phyloP scores from a whole-genome alignment of 2,888 invertebrate genomes.

The Drosophila merina region DNA sequence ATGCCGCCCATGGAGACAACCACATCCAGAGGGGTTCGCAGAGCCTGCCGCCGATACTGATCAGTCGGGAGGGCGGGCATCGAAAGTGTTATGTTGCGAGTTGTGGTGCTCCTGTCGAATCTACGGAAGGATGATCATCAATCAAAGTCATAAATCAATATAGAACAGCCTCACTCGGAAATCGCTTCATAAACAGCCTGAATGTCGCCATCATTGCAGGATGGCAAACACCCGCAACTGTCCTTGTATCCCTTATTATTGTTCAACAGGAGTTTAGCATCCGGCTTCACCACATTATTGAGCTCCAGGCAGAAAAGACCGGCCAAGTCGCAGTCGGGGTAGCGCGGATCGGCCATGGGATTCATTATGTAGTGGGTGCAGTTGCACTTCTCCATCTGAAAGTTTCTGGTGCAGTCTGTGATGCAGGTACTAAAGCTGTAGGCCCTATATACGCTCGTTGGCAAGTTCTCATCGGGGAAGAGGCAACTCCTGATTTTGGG shows the following conservation, averaged over 20 bases:
- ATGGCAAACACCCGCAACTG: constrained; percentile 87
- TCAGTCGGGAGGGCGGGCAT: constrained; percentile 82
- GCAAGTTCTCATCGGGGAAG: constrained; percentile 87
- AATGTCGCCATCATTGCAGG: constrained; percentile 89
- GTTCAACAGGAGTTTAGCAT: constrained; percentile 84
- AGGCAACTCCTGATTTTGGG: constrained; percentile 88
- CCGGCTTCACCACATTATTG: constrained; percentile 58
- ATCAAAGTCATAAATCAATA: too few species aligned
- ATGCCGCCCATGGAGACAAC: constrained; percentile 86
- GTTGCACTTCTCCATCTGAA: constrained; percentile 86
- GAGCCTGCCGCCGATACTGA: constrained; percentile 84
- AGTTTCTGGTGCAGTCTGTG: constrained; percentile 87
- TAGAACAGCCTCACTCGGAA: constrained; percentile 35
- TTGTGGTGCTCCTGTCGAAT: constrained; percentile 48
- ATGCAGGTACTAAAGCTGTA: constrained; percentile 91
- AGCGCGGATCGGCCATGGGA: constrained; percentile 80
- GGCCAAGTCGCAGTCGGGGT: constrained; percentile 85
- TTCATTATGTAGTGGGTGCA: constrained; percentile 89
- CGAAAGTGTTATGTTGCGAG: constrained; percentile 57
- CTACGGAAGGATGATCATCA: constrained; percentile 14
- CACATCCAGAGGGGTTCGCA: constrained; percentile 83
- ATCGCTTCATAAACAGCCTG: constrained; percentile 81
- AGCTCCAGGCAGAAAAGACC: constrained; percentile 87
- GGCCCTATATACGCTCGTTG: constrained; percentile 86
- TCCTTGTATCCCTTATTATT: constrained; percentile 21